These are phyloP conservation scores for Epistrophella euchroma DNA, from an alignment of 2,888 invertebrate species.

Conservation along the genomic window DNA sequence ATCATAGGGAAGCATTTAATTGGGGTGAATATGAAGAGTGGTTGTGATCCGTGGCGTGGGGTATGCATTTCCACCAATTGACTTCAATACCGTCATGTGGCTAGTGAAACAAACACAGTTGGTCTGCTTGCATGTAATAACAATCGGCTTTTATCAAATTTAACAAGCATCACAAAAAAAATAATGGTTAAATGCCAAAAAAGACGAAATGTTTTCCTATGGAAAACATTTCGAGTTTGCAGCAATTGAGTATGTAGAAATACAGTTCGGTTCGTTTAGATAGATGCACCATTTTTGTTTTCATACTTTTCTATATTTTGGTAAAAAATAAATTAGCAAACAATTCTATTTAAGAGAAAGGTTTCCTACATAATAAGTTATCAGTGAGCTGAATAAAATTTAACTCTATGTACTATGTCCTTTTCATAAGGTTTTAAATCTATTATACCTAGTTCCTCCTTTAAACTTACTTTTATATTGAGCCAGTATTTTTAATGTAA, in stretches of 20 bases:
- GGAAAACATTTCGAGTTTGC: background rate
- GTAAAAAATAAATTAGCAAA: no score
- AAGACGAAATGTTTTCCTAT: slow-evolving; percentile 41
- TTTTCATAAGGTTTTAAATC: no score
- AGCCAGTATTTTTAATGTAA: no score
- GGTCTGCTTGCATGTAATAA: slow-evolving; percentile 77
- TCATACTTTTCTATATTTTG: no score
- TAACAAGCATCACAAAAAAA: slow-evolving; percentile 76
- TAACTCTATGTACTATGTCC: no score
- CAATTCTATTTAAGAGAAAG: no score
- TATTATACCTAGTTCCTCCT: no score
- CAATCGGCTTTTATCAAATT: slow-evolving; percentile 78
- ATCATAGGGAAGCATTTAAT: slow-evolving; percentile 58
- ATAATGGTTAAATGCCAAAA: slow-evolving; percentile 67
- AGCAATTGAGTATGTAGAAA: background rate
- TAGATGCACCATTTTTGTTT: no score
- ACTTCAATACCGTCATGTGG: slow-evolving; percentile 60
- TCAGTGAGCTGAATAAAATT: no score
- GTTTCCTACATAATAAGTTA: no score
- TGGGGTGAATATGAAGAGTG: slow-evolving; percentile 51
- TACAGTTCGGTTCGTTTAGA: background rate
- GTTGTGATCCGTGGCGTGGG: slow-evolving; percentile 26
- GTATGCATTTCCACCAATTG: slow-evolving; percentile 60
- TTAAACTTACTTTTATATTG: no score
- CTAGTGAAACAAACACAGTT: slow-evolving; percentile 55